Conservation (phyloP, 2,113 vertebrate species). For the Desmodus rotundus region DNA sequence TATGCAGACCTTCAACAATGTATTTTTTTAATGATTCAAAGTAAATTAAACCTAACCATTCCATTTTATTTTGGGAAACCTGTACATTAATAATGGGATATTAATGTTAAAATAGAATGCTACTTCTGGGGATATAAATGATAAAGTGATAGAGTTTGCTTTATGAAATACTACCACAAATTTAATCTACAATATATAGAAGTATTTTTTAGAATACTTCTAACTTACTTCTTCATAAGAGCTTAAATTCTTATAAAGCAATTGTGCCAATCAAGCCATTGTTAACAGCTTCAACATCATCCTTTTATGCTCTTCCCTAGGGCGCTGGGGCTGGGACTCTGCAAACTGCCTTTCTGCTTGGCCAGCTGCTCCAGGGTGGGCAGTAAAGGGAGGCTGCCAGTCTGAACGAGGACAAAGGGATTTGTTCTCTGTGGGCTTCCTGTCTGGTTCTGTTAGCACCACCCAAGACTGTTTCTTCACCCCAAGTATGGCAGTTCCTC, state of each 20-base stretch:
- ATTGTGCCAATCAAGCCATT: background rate
- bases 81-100: slow-evolving; percentile 40
- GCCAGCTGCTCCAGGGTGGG: background rate
- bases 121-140: slow-evolving; percentile 47
- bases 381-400: background rate
- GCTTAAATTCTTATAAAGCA: slow-evolving; percentile 10
- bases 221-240: slow-evolving; percentile 41
- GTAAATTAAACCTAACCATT: slow-evolving; percentile 26
- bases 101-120: slow-evolving; percentile 47
- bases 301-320: background rate
- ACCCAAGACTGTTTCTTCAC: background rate
- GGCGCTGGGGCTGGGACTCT: background rate
- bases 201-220: slow-evolving; percentile 41
- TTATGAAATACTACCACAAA: slow-evolving; percentile 41
- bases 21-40: background rate
- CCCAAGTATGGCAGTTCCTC: background rate
- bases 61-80: slow-evolving; percentile 45
- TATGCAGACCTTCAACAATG: background rate
- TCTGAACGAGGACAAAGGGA: too few species aligned
- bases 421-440: background rate
- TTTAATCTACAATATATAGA: slow-evolving; percentile 41
- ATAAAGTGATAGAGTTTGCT: slow-evolving; percentile 52
- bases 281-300: background rate
- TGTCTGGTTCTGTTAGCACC: background rate
- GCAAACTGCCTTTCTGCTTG: background rate